These are phyloP conservation scores for Platalea minor DNA, from an alignment of 2,797 vertebrate genomes.

Conservation along the genomic window DNA sequence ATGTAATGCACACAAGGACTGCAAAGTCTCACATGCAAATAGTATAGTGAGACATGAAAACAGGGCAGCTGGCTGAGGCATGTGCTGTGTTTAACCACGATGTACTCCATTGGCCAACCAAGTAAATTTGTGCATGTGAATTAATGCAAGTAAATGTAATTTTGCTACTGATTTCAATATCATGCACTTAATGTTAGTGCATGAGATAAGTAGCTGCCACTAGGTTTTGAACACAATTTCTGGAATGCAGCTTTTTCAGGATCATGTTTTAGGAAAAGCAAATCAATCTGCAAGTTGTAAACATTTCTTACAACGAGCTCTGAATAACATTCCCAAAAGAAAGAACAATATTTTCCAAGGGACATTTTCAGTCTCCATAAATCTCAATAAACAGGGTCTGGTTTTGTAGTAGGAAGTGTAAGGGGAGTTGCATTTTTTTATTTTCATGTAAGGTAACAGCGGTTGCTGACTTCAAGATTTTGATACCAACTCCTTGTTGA, in stretches of 20 bases:
- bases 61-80: neutral
- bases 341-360: neutral
- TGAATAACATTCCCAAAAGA: neutral
- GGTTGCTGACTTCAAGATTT: neutral
- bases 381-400: neutral
- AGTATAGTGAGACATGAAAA: neutral
- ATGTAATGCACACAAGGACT: neutral
- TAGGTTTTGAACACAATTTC: neutral
- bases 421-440: neutral
- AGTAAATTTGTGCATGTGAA: neutral
- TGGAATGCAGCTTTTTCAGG: neutral
- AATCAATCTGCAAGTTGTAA: neutral
- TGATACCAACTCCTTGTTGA: neutral
- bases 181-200: accelerated
- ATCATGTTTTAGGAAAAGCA: neutral
- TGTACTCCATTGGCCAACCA: neutral
- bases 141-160: neutral
- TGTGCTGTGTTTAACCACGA: neutral
- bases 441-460: neutral
- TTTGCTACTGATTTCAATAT: neutral
- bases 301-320: neutral
- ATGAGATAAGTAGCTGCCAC: neutral
- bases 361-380: neutral
- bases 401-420: neutral
- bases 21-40: neutral